Conservation (phyloP, 1,140 invertebrate species). For the Dendroctonus valens region DNA sequence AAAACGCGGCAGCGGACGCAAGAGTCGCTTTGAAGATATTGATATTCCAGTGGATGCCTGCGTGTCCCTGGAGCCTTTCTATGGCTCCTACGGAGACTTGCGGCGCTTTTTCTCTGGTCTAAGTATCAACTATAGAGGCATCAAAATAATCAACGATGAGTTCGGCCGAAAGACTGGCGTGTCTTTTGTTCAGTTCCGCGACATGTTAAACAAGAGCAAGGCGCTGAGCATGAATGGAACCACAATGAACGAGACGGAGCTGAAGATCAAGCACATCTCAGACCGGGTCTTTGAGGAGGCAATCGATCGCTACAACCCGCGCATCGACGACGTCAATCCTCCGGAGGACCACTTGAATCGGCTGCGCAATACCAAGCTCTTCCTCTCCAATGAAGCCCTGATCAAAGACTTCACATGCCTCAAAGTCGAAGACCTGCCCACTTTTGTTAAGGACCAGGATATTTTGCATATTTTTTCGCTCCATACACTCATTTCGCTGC, state of each 20-base stretch:
- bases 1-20: background rate
- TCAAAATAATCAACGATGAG: constrained; percentile 81
- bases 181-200: constrained; percentile 75
- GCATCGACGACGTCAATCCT: constrained; percentile 30
- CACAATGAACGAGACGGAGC: constrained; percentile 59
- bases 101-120: constrained; percentile 76
- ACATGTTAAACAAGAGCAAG: constrained; percentile 64
- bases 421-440: constrained; percentile 67
- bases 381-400: constrained; percentile 42
- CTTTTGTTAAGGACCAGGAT: constrained; percentile 74
- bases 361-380: constrained; percentile 37
- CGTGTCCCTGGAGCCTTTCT: constrained; percentile 60
- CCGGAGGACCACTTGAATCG: constrained; percentile 22
- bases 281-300: constrained; percentile 66
- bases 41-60: constrained; percentile 51
- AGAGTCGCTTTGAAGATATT: constrained; percentile 7
- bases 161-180: constrained; percentile 76
- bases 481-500: constrained; percentile 70
- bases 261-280: constrained; percentile 61
- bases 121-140: constrained; percentile 76
- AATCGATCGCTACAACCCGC: constrained; percentile 60
- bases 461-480: constrained; percentile 74
- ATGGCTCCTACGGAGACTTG: constrained; percentile 72
- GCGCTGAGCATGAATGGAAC: constrained; percentile 64
- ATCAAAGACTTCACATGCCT: constrained; percentile 57